Conservation (phyloP, 1,140 invertebrate species). For the Pseudomyrmex pallidus region DNA sequence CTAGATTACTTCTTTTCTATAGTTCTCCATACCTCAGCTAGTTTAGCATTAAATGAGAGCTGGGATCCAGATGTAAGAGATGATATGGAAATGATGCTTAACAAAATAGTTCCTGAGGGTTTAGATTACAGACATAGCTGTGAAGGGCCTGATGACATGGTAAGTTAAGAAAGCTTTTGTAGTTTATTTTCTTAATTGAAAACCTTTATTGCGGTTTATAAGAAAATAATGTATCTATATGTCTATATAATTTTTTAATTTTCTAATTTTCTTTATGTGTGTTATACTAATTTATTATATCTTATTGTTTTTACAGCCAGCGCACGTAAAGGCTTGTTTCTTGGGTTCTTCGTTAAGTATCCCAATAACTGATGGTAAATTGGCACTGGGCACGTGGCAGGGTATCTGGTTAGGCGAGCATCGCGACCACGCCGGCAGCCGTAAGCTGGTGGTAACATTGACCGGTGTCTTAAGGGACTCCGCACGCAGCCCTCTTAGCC, state of each 20-base stretch:
- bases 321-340: slow-evolving; percentile 98
- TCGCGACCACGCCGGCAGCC: slow-evolving; percentile 96
- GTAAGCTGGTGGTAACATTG: slow-evolving; percentile 95
- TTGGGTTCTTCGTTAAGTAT: slow-evolving; percentile 97
- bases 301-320: slow-evolving; percentile 90
- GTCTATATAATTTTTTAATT: not conserved
- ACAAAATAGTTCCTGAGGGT: slow-evolving; percentile 98
- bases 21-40: slow-evolving; percentile 99
- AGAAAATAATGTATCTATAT: not conserved
- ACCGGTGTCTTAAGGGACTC: slow-evolving; percentile 94
- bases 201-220: not conserved
- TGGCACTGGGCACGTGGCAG: slow-evolving; percentile 98
- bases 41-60: slow-evolving; percentile 98
- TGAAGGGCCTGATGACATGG: slow-evolving; percentile 99
- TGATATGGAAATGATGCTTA: slow-evolving; percentile 99
- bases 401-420: slow-evolving; percentile 99
- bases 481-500: slow-evolving; percentile 92
- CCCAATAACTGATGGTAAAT: slow-evolving; percentile 97
- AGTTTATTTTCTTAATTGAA: slow-evolving; percentile 3
- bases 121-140: slow-evolving; percentile 97
- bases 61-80: slow-evolving; percentile 98
- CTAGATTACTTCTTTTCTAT: slow-evolving; percentile 82
- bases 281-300: no score
- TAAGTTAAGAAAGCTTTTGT: slow-evolving; percentile 83
- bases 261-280: not conserved